Conservation (phyloP, 2,797 vertebrate genomes). For the Anableps anableps region DNA sequence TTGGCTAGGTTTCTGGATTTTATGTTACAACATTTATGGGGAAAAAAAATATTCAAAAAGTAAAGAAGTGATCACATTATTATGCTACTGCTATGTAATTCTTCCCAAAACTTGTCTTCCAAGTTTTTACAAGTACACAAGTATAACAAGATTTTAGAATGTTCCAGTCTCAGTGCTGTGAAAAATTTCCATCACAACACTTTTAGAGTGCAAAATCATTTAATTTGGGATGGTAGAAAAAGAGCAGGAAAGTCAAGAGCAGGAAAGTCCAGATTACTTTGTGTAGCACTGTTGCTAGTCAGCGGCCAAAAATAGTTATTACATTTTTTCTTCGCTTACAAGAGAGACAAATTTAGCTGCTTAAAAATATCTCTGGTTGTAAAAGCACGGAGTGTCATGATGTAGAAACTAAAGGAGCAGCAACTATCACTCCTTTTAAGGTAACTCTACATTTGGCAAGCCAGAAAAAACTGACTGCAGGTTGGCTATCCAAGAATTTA, state of each 20-base stretch:
- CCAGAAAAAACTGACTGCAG: too few relatives aligned
- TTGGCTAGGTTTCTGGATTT: constrained; percentile 4
- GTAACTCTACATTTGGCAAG: too few relatives aligned
- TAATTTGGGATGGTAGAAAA: background rate
- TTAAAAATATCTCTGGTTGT: background rate
- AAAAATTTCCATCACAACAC: background rate
- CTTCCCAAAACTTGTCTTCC: background rate
- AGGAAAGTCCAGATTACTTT: background rate
- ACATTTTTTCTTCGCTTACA: too few relatives aligned
- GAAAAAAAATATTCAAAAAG: background rate
- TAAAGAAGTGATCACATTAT: background rate
- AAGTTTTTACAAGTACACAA: background rate
- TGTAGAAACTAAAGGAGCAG: background rate
- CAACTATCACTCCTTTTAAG: too few relatives aligned
- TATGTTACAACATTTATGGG: background rate
- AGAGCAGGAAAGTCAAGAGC: background rate
- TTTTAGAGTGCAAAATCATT: background rate
- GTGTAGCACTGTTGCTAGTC: too few relatives aligned
- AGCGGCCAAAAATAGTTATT: too few relatives aligned
- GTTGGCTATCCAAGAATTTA: too few relatives aligned
- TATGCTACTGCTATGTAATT: background rate
- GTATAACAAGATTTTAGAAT: background rate
- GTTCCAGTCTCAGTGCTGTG: background rate
- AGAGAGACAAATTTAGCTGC: too few relatives aligned
- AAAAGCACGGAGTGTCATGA: background rate